Evolutionary conservation across 2,888 invertebrate genomes (phyloP).

Genomic region (Calliopum simillimum): DNA sequence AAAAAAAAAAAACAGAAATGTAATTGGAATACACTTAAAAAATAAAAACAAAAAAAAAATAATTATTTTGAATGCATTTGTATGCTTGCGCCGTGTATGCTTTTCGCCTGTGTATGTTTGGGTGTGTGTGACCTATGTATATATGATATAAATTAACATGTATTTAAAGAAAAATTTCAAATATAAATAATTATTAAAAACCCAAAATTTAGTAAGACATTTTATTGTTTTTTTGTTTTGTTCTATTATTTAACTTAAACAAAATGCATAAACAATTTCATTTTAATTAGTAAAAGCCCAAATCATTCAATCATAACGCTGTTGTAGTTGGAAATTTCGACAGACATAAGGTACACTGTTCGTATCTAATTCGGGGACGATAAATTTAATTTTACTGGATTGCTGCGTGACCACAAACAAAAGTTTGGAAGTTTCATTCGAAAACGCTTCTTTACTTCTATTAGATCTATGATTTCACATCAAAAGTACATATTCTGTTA

Average conservation of each 20-base stretch:
- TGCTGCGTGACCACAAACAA: too few relatives aligned
- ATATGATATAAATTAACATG: conserved; percentile 18
- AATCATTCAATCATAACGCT: too few relatives aligned
- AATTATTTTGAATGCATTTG: conserved; percentile 21
- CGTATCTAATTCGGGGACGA: too few relatives aligned
- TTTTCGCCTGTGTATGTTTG: conserved; percentile 22
- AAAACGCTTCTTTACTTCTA: too few relatives aligned
- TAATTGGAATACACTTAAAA: conserved; percentile 27
- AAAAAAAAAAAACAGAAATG: conserved; percentile 33
- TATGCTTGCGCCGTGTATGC: conserved; percentile 24
- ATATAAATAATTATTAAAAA: conserved; percentile 19
- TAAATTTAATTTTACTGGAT: too few relatives aligned
- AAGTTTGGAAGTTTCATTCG: too few relatives aligned
- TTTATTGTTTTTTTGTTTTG: conserved; percentile 18
- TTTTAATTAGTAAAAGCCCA: too few relatives aligned
- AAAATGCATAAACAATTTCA: too few relatives aligned
- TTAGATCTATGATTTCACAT: too few relatives aligned
- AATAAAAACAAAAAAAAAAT: conserved; percentile 38
- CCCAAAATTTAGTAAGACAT: conserved; percentile 1
- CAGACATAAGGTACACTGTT: too few relatives aligned
- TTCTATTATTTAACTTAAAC: background rate
- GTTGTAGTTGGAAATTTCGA: too few relatives aligned
- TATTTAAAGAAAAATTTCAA: conserved; percentile 25
- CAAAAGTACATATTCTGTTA: too few relatives aligned
- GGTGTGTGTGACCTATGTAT: conserved; percentile 12